A percentile compares a stretch with the other conserved stretches of the same genome.
phyloP scores from a whole-genome alignment of 2,797 vertebrate species.

The Neosilurus hyrtlii region DNA sequence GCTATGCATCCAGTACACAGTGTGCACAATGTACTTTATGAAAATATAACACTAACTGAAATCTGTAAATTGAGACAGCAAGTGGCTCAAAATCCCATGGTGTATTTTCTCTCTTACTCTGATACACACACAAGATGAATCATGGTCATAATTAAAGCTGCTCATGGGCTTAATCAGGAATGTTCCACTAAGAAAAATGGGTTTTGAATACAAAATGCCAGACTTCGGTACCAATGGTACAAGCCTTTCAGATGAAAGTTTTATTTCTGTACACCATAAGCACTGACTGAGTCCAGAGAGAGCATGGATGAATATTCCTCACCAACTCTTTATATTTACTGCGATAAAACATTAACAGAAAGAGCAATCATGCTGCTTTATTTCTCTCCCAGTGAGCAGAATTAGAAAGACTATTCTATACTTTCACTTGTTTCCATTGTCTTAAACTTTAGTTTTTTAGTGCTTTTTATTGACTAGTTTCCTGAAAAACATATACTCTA shows the following conservation, averaged over 20 bases:
- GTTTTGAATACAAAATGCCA: not conserved
- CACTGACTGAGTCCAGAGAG: not conserved
- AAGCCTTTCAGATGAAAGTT: not conserved
- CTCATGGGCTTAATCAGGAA: not conserved
- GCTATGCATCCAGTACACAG: no score
- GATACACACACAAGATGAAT: constrained; percentile 13
- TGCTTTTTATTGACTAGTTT: not conserved
- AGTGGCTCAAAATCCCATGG: not conserved
- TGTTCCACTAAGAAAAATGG: not conserved
- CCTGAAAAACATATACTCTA: not conserved
- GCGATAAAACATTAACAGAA: not conserved
- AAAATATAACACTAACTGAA: no score
- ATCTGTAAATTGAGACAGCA: no score
- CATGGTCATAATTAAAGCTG: constrained; percentile 4
- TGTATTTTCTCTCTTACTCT: not conserved
- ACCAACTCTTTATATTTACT: constrained; percentile 2
- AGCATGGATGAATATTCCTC: constrained; percentile 2
- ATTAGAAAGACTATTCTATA: not conserved
- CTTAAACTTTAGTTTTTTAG: not conserved
- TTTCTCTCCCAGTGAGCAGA: not conserved
- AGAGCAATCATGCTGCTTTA: constrained; percentile 2
- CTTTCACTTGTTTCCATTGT: not conserved
- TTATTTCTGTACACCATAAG: not conserved
- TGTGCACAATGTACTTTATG: no score
- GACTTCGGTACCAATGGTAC: not conserved